Base-by-base conservation (phyloP, 2,113 vertebrate species). In the Menidia beryllina region DNA sequence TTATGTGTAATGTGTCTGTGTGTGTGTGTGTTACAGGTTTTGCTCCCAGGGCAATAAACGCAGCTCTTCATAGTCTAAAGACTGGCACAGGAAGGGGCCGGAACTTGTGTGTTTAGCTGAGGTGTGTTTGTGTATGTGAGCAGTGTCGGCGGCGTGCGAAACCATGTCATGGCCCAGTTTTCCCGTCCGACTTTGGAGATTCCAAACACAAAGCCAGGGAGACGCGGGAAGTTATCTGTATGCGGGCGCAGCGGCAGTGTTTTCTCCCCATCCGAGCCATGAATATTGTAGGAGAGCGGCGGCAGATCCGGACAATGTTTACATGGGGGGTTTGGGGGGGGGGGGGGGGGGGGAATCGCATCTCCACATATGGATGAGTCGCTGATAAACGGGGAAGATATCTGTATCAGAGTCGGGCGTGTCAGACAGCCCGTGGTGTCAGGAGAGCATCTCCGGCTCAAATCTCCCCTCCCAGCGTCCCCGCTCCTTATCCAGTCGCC, bases 201-300 rank as follows among this genome's bases (percentile, higher is more conserved):
- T 62, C 4, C 5, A 67, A 69, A 77, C 23, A 36, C 34, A 73
- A 51, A 51, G 52, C 5, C 27, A 49, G 43, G 30, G 19, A 48
- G 30, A 58, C 60, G 15, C 15, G 19, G 26, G 56, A 45, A 27
- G 69, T 36, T 25, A 84, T 85, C 72, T 45, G 76, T 79, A 77
- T 84, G 75, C 75, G 3, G 69, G 12, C 14, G 27, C 38, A 30
- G 62, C 8, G 38, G 65, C 10, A 24, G 27, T 7, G 0, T 65
- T 30, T 4, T 76, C 60, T 63, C 74, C 78, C 49, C 59, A 55
- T 76, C 76, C 69, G 68, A 79, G 1, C 62, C 56, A 80, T 86
- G 77, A 90, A 90, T 90, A 82, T 81, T 87, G 77, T 38, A 88
- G 75, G 57, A 21, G 17, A 72, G 75, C 64, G 20, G 73, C 66